These are phyloP conservation scores for Oncorhynchus masou DNA, from an alignment of 2,113 vertebrate species.

Conservation along the genomic window DNA sequence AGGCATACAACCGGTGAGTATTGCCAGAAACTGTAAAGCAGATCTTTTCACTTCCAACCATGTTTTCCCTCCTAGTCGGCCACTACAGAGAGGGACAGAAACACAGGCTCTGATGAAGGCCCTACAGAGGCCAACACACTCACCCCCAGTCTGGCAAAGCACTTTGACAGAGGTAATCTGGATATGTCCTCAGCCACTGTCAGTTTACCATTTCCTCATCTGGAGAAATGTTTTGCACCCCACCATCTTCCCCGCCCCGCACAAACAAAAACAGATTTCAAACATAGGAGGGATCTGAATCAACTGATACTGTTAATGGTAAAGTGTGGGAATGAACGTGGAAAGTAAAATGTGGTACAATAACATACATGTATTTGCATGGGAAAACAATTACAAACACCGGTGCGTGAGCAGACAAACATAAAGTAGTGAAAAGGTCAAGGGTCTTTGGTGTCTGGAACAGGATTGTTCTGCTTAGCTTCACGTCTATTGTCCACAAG, in stretches of 20 bases:
- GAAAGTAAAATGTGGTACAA: too few species aligned
- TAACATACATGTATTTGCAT: too few species aligned
- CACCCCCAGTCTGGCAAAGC: constrained; percentile 36
- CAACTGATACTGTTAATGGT: not conserved
- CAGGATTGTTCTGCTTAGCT: too few species aligned
- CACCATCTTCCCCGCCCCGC: not conserved
- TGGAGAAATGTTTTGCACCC: constrained; percentile 42
- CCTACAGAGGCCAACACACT: not conserved
- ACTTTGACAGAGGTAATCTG: constrained; percentile 30
- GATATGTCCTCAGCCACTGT: constrained; percentile 36
- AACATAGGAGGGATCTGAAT: not conserved
- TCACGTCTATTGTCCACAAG: too few species aligned
- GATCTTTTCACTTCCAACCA: not conserved
- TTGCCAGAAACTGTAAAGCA: not conserved
- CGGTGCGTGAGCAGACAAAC: too few species aligned
- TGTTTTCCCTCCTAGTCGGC: constrained; percentile 3
- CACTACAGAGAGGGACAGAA: not conserved
- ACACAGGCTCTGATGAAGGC: too few species aligned
- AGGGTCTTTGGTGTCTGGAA: too few species aligned
- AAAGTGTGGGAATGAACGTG: too few species aligned
- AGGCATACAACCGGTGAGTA: constrained; percentile 4
- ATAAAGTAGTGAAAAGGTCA: too few species aligned
- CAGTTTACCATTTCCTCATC: constrained; percentile 44
- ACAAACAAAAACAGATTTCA: not conserved
- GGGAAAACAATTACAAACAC: too few species aligned